Percentiles rank a stretch among this genome's conserved stretches.
Evolutionary conservation across 2,797 vertebrate species (phyloP).

Genomic region (Micropoecilia bifurca): DNA sequence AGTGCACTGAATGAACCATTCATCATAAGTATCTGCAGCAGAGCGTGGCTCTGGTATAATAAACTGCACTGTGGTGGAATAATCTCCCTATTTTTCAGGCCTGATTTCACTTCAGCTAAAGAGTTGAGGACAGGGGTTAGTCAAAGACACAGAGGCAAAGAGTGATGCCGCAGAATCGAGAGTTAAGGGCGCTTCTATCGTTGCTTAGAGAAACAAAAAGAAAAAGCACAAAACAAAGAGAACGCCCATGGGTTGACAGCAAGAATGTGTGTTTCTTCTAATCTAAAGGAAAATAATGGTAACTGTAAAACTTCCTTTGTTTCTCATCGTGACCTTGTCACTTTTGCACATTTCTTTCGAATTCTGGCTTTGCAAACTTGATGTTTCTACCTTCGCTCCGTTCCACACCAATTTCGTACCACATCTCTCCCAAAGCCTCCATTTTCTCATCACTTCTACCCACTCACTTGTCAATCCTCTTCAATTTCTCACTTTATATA

Average conservation of each 20-base stretch:
- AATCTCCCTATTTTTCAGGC: slow-evolving; percentile 60
- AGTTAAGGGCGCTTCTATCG: slow-evolving; percentile 12
- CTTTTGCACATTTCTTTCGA: slow-evolving; percentile 58
- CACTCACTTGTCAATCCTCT: slow-evolving; percentile 66
- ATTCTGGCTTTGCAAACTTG: slow-evolving; percentile 38
- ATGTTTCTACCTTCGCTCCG: slow-evolving; percentile 48
- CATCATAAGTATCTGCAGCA: slow-evolving; percentile 41
- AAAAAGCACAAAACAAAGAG: slow-evolving; percentile 7
- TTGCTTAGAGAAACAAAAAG: slow-evolving; percentile 18
- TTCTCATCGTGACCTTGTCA: slow-evolving; percentile 45
- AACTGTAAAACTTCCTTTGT: slow-evolving; percentile 43
- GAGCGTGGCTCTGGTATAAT: slow-evolving; percentile 45
- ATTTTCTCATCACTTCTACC: slow-evolving; percentile 64
- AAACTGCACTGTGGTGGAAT: slow-evolving; percentile 64
- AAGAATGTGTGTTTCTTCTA: slow-evolving; percentile 34
- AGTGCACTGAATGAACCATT: slow-evolving; percentile 19
- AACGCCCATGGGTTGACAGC: slow-evolving; percentile 14
- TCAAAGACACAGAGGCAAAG: slow-evolving; percentile 25
- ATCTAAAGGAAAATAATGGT: slow-evolving; percentile 45
- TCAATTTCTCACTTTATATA: slow-evolving; percentile 45
- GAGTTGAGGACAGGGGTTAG: slow-evolving; percentile 25
- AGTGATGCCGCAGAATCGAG: slow-evolving; percentile 20
- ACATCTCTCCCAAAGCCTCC: slow-evolving; percentile 57
- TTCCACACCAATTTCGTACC: slow-evolving; percentile 64
- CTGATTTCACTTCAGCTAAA: slow-evolving; percentile 47